These are phyloP conservation scores for Magallana ariakensis DNA, from an alignment of 1,140 invertebrate species.

Conservation along the genomic window DNA sequence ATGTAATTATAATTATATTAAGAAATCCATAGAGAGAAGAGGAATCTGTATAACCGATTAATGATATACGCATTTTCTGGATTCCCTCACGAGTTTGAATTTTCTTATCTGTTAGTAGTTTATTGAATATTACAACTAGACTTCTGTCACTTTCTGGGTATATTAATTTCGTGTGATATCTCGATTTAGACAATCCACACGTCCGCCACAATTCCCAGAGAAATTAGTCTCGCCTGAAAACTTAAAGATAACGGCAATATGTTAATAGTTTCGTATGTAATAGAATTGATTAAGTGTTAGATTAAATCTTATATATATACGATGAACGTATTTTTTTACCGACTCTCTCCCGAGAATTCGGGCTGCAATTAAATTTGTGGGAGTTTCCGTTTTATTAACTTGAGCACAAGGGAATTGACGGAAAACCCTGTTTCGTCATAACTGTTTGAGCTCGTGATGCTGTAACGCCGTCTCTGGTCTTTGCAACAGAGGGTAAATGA, in stretches of 20 bases:
- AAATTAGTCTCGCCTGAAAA: neutral
- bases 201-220: neutral
- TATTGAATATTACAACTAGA: neutral
- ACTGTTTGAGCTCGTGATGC: slow-evolving; percentile 2
- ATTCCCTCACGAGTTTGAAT: neutral
- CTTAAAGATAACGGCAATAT: neutral
- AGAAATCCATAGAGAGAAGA: too few relatives aligned
- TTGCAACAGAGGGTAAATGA: neutral
- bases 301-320: neutral
- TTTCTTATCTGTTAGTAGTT: neutral
- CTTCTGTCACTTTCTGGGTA: neutral
- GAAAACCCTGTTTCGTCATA: neutral
- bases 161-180: neutral
- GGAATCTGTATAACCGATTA: too few relatives aligned
- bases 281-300: neutral
- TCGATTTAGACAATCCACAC: neutral
- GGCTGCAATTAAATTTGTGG: neutral
- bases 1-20: too few relatives aligned
- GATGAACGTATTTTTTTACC: neutral
- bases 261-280: slow-evolving; percentile 20
- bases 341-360: neutral
- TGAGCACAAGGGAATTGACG: neutral
- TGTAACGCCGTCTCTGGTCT: neutral
- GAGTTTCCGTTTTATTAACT: neutral
- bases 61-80: too few relatives aligned